Base-by-base conservation (phyloP, 1,140 invertebrate species). In the Rhopalosiphum maidis region DNA sequence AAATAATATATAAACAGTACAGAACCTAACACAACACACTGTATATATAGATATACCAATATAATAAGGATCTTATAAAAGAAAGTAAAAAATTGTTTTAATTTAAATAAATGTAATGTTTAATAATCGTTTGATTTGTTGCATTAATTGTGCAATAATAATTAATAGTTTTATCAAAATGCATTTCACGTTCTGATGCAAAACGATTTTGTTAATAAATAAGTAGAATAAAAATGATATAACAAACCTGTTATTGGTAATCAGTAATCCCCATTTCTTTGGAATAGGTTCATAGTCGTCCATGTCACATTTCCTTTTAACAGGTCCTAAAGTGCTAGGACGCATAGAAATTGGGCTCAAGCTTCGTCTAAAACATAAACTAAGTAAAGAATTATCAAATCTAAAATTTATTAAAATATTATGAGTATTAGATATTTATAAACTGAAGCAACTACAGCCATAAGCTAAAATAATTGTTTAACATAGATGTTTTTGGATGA, bases 271-370 rank as follows among this genome's bases (percentile, higher is more conserved):
- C n/a, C 94, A 94, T 94, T 96, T 95, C 95, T 97, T 97, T 21
- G 96, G 95, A 89, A 96, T 95, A 68, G 96, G 96, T 94, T 95
- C 95, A 94, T 95, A 95, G 93, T 97, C 97, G 91, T 97, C 96
- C 90, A 97, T 95, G 94, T 98, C 97, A 94, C 97, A 97, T 95
- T 98, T 98, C 93, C 98, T 96, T 95, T 98, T 98, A 41, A 97
- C 96, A 18, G 97, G 96, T 51, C 96, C 97, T 94, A 97, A 95
- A 55, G 96, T 96, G 77, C 97, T 97, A 22, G 97, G 97, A 43
- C 98, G 96, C 95, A 98, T 96, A 23, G 97, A 96, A 94, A 98
- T 98, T 21, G 98, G 98, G 94, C 97, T 98, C 94, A 98, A 96
- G 94, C 97, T 98, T 55, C 98, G 96, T 43, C 91, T 94, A 41